A percentile compares a stretch with the other conserved stretches of the same genome.
These are phyloP conservation scores for Drosophila nannoptera DNA, from an alignment of 1,140 invertebrate species.

Conservation along the genomic window DNA sequence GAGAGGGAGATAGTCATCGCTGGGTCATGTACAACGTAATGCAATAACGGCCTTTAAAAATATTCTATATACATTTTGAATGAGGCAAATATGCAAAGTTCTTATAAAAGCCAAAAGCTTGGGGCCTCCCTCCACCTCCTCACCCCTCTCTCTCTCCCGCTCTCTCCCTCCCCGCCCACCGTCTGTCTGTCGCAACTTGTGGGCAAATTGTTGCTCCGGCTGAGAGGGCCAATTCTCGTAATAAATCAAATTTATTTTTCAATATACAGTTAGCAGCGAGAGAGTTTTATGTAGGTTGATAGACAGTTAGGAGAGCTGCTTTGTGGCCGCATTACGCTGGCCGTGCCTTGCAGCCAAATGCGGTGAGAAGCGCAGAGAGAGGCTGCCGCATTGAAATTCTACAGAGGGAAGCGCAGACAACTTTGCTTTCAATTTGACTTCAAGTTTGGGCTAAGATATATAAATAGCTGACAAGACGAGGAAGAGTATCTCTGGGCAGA, in stretches of 20 bases:
- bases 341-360: not conserved
- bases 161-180: not conserved
- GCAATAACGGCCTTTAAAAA: slow-evolving; percentile 62
- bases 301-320: slow-evolving; percentile 14
- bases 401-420: no score
- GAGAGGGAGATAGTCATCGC: not conserved
- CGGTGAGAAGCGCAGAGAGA: slow-evolving; percentile 7
- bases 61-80: slow-evolving; percentile 68
- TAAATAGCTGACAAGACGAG: no score
- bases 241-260: slow-evolving; percentile 64
- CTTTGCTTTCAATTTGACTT: no score
- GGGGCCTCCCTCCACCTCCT: not conserved
- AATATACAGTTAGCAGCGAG: slow-evolving; percentile 40
- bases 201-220: slow-evolving; percentile 17
- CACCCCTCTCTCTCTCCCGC: not conserved
- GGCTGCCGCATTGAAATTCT: not conserved
- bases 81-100: slow-evolving; percentile 72
- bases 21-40: slow-evolving; percentile 55
- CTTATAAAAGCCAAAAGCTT: slow-evolving; percentile 34
- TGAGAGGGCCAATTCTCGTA: slow-evolving; percentile 19
- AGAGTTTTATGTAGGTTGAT: slow-evolving; percentile 21
- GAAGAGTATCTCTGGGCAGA: no score
- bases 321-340: slow-evolving; percentile 7
- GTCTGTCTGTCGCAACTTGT: slow-evolving; percentile 9
- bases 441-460: no score